Evolutionary conservation across 2,797 vertebrate genomes (phyloP), one percentile per base, ranked within the genome.

Genomic region (Molossus alvarezi): DNA sequence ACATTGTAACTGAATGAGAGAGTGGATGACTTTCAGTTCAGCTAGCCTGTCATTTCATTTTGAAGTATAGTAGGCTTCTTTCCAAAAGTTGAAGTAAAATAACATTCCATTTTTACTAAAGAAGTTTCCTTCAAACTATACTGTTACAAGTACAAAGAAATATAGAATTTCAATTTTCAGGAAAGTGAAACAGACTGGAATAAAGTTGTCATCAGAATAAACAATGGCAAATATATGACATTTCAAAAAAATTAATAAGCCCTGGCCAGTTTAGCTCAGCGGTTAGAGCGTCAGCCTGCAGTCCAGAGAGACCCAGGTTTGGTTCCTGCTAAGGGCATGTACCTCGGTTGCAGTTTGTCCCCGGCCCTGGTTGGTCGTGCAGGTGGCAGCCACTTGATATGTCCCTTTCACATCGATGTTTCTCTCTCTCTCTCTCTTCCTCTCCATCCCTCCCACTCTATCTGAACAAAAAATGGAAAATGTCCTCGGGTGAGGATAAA

Each of bases 121-220:
- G 69, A 95, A 88, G 27, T 73, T 89, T 86, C 53, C 57, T 72
- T 65, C 41, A 86, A 92, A 60, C 57, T 25, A 20, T 82, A 57
- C 14, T 57, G 77, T 75, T 77, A 11, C 60, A 67, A 65, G 57
- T 18, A 75, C 37, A 91, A 92, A 89, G 45, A 88, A 57, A 84
- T 6, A 58, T 29, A 90, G 69, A 82, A 62, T 86, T 41, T 86
- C n/a, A 73, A 33, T 53, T 87, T 87, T 83, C 81, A 73, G 58
- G 4, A 91, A 73, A 33, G 33, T n/a, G 14, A 73, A 91, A 65
- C 33, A 95, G 18, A 71, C 3, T 27, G 8, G 45, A 69, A 75
- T 53, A 33, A 84, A 81, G 45, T 45, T 91, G 25, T 85, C 69
- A 94, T 51, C 76, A 13, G 3, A 86, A 14, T 58, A 65, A 88